Conservation (phyloP, 2,113 vertebrate genomes). For the Helogale parvula region DNA sequence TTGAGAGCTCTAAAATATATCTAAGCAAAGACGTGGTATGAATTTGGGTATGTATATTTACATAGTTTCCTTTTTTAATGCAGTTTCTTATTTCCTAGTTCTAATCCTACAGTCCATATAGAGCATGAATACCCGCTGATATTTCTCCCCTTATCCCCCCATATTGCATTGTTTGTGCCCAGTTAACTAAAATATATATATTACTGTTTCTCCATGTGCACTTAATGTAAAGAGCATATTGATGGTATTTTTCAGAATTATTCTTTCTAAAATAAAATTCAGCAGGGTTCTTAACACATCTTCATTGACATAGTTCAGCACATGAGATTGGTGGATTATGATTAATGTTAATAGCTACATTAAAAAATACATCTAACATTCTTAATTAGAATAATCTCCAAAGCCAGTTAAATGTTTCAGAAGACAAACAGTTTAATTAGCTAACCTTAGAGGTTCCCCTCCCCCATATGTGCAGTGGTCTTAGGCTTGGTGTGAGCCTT, state of each 20-base stretch:
- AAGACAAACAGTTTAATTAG: conserved; percentile 98
- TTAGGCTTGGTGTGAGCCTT: conserved; percentile 95
- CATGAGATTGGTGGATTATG: conserved; percentile 88
- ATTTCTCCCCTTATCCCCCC: neutral
- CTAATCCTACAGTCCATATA: conserved; percentile 50
- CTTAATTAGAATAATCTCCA: conserved; percentile 94
- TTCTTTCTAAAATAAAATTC: conserved; percentile 78
- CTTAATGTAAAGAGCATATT: conserved; percentile 77
- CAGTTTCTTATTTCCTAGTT: conserved; percentile 74
- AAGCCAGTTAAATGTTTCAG: conserved; percentile 95
- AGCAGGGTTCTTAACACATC: conserved; percentile 83
- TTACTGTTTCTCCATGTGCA: conserved; percentile 62
- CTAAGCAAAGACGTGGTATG: conserved; percentile 75
- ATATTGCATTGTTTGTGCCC: conserved; percentile 9
- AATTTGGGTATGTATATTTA: conserved; percentile 80
- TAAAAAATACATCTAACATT: conserved; percentile 91
- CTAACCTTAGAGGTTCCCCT: conserved; percentile 92
- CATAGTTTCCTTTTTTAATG: conserved; percentile 80
- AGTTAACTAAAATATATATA: conserved; percentile 63
- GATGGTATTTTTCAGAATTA: conserved; percentile 67
- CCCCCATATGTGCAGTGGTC: conserved; percentile 91
- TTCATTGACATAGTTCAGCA: conserved; percentile 86
- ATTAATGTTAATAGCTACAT: conserved; percentile 91
- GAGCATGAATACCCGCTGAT: conserved; percentile 59
- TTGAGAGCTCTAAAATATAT: conserved; percentile 75